Conservation (phyloP, 2,888 invertebrate species). For the Andrena marginata region DNA sequence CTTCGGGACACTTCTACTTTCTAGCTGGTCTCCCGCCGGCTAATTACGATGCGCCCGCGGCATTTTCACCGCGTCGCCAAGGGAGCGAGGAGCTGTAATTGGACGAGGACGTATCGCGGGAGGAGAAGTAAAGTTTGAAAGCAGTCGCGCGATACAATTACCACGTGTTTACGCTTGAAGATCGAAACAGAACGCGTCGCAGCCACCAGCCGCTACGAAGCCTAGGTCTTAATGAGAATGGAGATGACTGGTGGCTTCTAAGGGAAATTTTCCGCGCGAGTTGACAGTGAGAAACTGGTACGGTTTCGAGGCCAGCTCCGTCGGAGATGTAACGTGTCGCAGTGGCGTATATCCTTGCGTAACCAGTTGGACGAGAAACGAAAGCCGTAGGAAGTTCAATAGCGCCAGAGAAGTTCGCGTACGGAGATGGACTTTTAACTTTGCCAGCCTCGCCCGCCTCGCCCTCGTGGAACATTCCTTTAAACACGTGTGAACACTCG, state of each 20-base stretch:
- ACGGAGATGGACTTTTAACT: too few species aligned
- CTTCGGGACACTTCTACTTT: slow-evolving; percentile 48
- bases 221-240: slow-evolving; percentile 19
- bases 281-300: not conserved
- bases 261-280: not conserved
- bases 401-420: too few species aligned
- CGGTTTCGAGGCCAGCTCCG: slow-evolving; percentile 4
- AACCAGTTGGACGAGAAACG: not conserved
- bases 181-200: slow-evolving; percentile 10
- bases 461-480: too few species aligned
- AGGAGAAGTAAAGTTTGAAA: slow-evolving; percentile 19
- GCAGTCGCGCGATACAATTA: slow-evolving; percentile 18
- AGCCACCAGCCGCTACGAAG: not conserved
- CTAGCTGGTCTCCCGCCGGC: slow-evolving; percentile 27
- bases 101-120: slow-evolving; percentile 28
- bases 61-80: slow-evolving; percentile 18
- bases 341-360: slow-evolving; percentile 3
- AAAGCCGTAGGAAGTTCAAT: slow-evolving; percentile 14
- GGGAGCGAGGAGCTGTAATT: slow-evolving; percentile 29
- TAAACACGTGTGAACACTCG: too few species aligned
- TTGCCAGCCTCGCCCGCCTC: too few species aligned
- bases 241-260: not conserved
- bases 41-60: slow-evolving; percentile 45
- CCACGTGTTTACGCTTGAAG: slow-evolving; percentile 17
- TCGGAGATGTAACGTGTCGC: not conserved